Conservation (phyloP, 2,797 vertebrate species). For the Denticeps clupeoides region DNA sequence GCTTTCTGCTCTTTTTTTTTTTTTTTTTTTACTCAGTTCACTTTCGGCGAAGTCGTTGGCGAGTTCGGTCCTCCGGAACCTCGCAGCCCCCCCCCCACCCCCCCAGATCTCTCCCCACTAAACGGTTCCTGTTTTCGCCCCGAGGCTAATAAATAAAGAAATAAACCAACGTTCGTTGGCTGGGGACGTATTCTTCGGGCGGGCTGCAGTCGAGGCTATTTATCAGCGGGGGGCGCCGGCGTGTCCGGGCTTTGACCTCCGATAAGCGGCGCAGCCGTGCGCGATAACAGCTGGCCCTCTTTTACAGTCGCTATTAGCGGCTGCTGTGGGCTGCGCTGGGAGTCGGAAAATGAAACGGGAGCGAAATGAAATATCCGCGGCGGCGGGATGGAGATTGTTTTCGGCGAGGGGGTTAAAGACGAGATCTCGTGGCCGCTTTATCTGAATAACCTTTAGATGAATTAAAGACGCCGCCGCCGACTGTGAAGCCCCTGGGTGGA, state of each 20-base stretch:
- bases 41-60: no score
- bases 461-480: slow-evolving; percentile 25
- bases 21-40: no score
- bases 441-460: slow-evolving; percentile 48
- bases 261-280: slow-evolving; percentile 20
- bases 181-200: neutral
- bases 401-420: slow-evolving; percentile 5
- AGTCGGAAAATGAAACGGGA: neutral
- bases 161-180: neutral
- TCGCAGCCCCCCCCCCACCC: no score
- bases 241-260: slow-evolving; percentile 23
- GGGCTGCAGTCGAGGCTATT: slow-evolving; percentile 14
- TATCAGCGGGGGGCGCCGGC: slow-evolving; percentile 10
- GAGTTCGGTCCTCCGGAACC: no score
- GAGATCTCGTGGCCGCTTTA: slow-evolving; percentile 25
- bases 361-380: neutral
- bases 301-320: slow-evolving; percentile 13
- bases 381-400: slow-evolving; percentile 14
- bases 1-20: no score
- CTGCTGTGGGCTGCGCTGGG: neutral
- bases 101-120: no score
- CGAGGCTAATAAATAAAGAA: neutral
- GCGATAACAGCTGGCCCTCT: slow-evolving; percentile 24
- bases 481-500: slow-evolving; percentile 25
- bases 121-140: no score